These are phyloP conservation scores for Eriocheir sinensis DNA, from an alignment of 1,140 invertebrate genomes.

Conservation along the genomic window DNA sequence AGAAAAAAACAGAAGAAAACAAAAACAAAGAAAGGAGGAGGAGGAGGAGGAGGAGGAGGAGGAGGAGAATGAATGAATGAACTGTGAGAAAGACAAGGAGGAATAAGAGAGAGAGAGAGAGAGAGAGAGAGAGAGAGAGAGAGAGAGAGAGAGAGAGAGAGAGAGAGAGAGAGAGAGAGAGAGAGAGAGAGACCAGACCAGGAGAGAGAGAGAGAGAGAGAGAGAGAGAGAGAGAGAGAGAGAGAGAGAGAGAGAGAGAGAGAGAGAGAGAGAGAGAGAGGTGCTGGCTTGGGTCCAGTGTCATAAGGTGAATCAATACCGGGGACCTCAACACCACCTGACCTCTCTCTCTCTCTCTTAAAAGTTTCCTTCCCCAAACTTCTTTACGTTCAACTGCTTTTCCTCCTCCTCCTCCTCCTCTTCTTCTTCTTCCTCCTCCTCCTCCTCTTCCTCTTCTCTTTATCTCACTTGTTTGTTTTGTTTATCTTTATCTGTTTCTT, in stretches of 20 bases:
- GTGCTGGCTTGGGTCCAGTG: neutral
- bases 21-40: neutral
- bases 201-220: neutral
- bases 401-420: neutral
- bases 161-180: neutral
- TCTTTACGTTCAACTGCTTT: neutral
- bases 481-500: too few relatives aligned
- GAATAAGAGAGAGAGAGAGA: neutral
- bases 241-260: neutral
- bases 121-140: neutral
- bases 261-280: neutral
- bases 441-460: neutral
- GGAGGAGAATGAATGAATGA: neutral
- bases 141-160: too few relatives aligned
- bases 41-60: neutral
- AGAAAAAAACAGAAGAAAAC: neutral
- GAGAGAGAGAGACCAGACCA: too few relatives aligned
- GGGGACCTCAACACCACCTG: neutral
- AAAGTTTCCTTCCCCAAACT: too few relatives aligned
- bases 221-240: neutral
- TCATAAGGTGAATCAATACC: slow-evolving; percentile 10
- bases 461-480: too few relatives aligned
- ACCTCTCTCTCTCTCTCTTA: too few relatives aligned
- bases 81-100: neutral
- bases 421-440: too few relatives aligned